These are phyloP conservation scores for Drosophila ananassae DNA, from an alignment of 1,140 invertebrate genomes.

Conservation along the genomic window DNA sequence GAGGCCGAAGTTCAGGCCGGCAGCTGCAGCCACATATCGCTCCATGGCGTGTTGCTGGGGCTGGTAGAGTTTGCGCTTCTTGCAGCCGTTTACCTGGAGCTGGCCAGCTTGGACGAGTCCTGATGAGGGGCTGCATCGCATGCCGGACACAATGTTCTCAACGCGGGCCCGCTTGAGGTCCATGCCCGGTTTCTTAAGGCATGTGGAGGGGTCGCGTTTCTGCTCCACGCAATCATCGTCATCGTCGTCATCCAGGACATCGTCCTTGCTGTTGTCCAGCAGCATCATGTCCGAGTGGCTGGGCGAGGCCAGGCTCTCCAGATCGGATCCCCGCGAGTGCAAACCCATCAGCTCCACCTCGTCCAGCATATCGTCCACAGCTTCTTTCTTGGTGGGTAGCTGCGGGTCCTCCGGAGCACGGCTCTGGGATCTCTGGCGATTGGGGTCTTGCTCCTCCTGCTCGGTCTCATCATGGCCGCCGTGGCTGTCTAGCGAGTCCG, in stretches of 20 bases:
- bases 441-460: conserved; percentile 48
- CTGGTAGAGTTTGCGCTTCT: conserved; percentile 98
- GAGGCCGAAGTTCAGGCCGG: conserved; percentile 84
- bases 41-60: conserved; percentile 95
- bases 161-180: conserved; percentile 96
- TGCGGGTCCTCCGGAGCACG: conserved; percentile 24
- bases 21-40: conserved; percentile 86
- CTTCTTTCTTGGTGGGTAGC: conserved; percentile 73
- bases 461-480: conserved; percentile 42
- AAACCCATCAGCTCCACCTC: conserved; percentile 77
- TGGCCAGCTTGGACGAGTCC: conserved; percentile 85
- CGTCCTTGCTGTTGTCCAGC: conserved; percentile 88
- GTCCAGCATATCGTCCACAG: conserved; percentile 78
- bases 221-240: conserved; percentile 84
- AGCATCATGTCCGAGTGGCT: conserved; percentile 86
- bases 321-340: conserved; percentile 75
- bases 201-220: conserved; percentile 48
- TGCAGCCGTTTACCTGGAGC: conserved; percentile 93
- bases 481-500: conserved; percentile 66
- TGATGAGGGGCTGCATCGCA: conserved; percentile 92
- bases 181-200: conserved; percentile 83
- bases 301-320: conserved; percentile 87
- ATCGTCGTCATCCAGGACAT: conserved; percentile 86
- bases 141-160: conserved; percentile 96
- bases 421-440: conserved; percentile 26